These are phyloP conservation scores for Drosophila teissieri DNA, from an alignment of 1,140 invertebrate species.

Conservation along the genomic window DNA sequence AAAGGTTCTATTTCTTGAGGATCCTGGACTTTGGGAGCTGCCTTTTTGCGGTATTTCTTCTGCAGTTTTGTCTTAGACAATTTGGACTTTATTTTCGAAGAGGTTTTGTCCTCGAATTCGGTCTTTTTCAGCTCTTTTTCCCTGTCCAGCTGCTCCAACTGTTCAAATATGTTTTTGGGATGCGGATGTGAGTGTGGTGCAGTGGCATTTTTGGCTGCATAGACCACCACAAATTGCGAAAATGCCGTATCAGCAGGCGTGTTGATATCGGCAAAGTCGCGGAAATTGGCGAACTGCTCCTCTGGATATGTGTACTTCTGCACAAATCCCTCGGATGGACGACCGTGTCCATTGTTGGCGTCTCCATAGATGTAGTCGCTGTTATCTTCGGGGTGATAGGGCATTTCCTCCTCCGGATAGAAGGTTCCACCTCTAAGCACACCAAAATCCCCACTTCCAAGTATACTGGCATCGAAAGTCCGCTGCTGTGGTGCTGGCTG, in stretches of 20 bases:
- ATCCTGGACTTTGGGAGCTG: constrained; percentile 83
- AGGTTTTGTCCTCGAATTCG: constrained; percentile 83
- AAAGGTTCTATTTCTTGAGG: constrained; percentile 86
- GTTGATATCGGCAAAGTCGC: constrained; percentile 95
- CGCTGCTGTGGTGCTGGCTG: constrained; percentile 49
- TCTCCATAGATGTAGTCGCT: constrained; percentile 86
- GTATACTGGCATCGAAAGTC: constrained; percentile 85
- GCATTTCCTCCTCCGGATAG: constrained; percentile 86
- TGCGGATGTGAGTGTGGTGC: constrained; percentile 85
- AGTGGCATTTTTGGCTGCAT: constrained; percentile 89
- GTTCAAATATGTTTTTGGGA: constrained; percentile 93
- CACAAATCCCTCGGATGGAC: constrained; percentile 85
- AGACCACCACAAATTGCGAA: constrained; percentile 92
- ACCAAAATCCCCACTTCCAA: constrained; percentile 95
- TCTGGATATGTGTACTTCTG: constrained; percentile 87
- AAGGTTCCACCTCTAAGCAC: constrained; percentile 94
- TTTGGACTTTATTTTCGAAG: constrained; percentile 88
- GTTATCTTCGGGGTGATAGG: constrained; percentile 85
- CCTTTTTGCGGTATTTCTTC: constrained; percentile 87
- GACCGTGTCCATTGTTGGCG: constrained; percentile 88
- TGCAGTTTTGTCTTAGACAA: constrained; percentile 86
- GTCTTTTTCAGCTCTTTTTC: constrained; percentile 85
- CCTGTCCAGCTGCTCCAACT: constrained; percentile 89
- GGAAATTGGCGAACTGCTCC: constrained; percentile 93
- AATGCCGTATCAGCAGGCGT: constrained; percentile 92